These are phyloP conservation scores for Platycercus adscitus DNA, from an alignment of 2,113 vertebrate species.

Conservation along the genomic window DNA sequence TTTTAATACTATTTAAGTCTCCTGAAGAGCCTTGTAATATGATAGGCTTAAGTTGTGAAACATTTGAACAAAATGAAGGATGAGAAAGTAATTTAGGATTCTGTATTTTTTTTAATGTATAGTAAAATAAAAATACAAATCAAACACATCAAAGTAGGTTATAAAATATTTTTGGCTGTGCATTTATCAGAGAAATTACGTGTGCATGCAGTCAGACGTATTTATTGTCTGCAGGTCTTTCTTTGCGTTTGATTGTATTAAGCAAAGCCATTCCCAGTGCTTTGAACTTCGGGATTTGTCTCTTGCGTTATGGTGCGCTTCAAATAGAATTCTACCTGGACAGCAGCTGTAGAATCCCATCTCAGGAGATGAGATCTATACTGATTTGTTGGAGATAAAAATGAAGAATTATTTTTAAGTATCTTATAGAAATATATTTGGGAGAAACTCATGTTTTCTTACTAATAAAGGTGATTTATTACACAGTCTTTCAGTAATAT, in stretches of 20 bases:
- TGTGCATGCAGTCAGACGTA: background rate
- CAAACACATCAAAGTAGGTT: background rate
- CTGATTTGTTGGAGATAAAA: background rate
- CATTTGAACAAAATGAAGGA: constrained; percentile 65
- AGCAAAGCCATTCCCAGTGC: constrained; percentile 24
- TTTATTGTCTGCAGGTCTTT: constrained; percentile 8
- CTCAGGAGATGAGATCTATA: constrained; percentile 40
- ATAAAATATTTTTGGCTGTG: background rate
- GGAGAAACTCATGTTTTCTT: constrained; percentile 9
- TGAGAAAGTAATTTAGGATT: constrained; percentile 56
- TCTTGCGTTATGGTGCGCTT: background rate
- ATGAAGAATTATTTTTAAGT: background rate
- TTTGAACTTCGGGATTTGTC: constrained; percentile 35
- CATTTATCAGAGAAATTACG: background rate
- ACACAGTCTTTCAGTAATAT: background rate
- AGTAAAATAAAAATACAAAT: constrained; percentile 16
- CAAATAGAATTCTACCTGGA: constrained; percentile 46
- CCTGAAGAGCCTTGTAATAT: constrained; percentile 59
- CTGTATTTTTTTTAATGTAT: background rate
- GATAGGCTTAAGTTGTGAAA: constrained; percentile 62
- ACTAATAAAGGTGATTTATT: constrained; percentile 1
- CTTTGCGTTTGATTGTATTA: constrained; percentile 14
- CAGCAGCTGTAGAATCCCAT: constrained; percentile 16
- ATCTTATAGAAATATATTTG: background rate
- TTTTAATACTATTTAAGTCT: constrained; percentile 75